A percentile compares a stretch with the other conserved stretches of the same genome.
phyloP scores from a whole-genome alignment of 2,113 vertebrate species.

The Gallinago paraguaiae region DNA sequence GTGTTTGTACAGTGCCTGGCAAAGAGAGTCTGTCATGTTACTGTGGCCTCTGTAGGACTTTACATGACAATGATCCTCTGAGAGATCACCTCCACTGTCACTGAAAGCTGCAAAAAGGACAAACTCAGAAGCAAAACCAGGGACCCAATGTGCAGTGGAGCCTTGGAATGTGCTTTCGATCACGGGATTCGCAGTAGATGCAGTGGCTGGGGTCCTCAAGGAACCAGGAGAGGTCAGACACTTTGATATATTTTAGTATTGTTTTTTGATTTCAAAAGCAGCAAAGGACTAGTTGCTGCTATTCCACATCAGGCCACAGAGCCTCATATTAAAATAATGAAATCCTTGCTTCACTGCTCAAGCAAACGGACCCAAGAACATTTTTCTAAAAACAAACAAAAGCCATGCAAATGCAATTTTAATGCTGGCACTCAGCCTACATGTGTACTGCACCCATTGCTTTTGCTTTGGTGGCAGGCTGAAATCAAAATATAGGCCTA shows the following conservation, averaged over 20 bases:
- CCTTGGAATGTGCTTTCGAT: rapidly evolving
- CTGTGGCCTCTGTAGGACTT: background rate
- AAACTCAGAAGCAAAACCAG: background rate
- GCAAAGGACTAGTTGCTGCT: background rate
- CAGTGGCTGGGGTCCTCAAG: background rate
- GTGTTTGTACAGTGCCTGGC: rapidly evolving
- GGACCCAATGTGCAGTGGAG: background rate
- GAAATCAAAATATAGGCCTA: background rate
- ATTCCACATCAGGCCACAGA: background rate
- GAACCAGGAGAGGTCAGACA: background rate
- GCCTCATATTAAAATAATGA: background rate
- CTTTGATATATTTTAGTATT: background rate
- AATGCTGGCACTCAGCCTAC: background rate
- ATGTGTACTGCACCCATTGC: background rate
- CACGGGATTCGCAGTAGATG: background rate
- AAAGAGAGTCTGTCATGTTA: background rate
- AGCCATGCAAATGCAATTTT: constrained; percentile 9
- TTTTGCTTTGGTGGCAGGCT: background rate
- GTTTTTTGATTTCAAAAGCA: background rate
- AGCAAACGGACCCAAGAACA: constrained; percentile 3
- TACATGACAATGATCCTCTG: background rate
- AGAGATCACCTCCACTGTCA: background rate
- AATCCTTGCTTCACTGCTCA: constrained; percentile 14
- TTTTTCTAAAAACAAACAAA: constrained; percentile 36
- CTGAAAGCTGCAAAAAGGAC: background rate